These are phyloP conservation scores for Brachyopa scutellaris DNA, from an alignment of 2,888 invertebrate genomes.

Conservation along the genomic window DNA sequence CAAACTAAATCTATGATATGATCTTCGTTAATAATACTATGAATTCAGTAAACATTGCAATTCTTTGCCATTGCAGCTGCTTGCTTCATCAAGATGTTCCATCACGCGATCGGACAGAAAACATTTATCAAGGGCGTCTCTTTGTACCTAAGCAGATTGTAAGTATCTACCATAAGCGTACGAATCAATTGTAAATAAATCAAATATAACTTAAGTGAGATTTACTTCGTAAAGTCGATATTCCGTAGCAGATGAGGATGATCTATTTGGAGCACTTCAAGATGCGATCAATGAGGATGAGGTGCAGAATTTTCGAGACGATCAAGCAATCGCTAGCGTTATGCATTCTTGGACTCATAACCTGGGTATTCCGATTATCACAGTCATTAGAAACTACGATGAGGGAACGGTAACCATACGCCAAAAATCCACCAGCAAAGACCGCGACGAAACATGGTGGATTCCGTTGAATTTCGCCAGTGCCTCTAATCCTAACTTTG, in stretches of 20 bases:
- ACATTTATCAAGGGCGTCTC: slow-evolving; percentile 77
- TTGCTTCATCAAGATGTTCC: slow-evolving; percentile 80
- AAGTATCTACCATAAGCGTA: too few species aligned
- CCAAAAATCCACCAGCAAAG: slow-evolving; percentile 80
- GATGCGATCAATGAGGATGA: slow-evolving; percentile 75
- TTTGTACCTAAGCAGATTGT: slow-evolving; percentile 78
- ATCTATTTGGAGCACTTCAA: slow-evolving; percentile 78
- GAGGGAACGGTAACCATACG: slow-evolving; percentile 82
- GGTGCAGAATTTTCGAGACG: slow-evolving; percentile 72
- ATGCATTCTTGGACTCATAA: slow-evolving; percentile 86
- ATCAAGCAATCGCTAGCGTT: slow-evolving; percentile 82
- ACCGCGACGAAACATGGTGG: slow-evolving; percentile 77
- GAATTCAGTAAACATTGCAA: too few species aligned
- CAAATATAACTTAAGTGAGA: slow-evolving; percentile 68
- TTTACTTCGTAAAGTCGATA: slow-evolving; percentile 78
- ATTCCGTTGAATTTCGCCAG: slow-evolving; percentile 80
- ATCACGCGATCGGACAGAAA: slow-evolving; percentile 79
- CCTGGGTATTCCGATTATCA: slow-evolving; percentile 84
- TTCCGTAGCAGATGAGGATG: slow-evolving; percentile 77
- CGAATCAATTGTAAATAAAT: slow-evolving; percentile 26
- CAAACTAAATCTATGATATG: too few species aligned
- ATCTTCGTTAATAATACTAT: too few species aligned
- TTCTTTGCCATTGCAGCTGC: slow-evolving; percentile 73
- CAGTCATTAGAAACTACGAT: slow-evolving; percentile 83
- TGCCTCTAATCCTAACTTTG: slow-evolving; percentile 75